Conservation (phyloP, 2,113 vertebrate species). For the Eclectus roratus region DNA sequence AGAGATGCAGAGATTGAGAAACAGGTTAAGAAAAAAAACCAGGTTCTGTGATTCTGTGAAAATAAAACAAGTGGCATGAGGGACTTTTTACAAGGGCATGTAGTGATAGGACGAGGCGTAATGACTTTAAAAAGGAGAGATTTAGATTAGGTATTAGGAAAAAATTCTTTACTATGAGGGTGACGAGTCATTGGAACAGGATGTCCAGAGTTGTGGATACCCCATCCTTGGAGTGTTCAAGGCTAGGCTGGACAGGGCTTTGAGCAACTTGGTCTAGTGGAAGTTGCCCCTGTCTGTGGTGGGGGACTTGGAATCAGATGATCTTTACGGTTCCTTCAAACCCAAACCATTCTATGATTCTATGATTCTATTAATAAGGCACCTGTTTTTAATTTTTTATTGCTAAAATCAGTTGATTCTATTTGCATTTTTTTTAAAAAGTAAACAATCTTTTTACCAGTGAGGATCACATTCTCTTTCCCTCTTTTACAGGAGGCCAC, state of each 20-base stretch:
- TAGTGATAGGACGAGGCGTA: neutral
- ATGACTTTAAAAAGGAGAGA: neutral
- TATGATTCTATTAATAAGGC: neutral
- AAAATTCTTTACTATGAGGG: neutral
- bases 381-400: neutral
- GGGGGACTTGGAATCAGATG: neutral
- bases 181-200: neutral
- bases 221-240: neutral
- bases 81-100: neutral
- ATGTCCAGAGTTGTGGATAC: neutral
- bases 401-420: neutral
- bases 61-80: neutral
- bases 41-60: too few relatives aligned
- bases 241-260: neutral
- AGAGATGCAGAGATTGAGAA: neutral
- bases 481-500: neutral
- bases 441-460: neutral
- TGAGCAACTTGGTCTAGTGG: neutral
- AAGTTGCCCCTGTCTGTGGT: neutral
- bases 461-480: neutral
- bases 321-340: neutral
- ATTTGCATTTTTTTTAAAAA: neutral
- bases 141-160: neutral
- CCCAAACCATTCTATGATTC: neutral
- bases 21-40: neutral